Percentiles rank a stretch among this genome's conserved stretches.
phyloP scores from a whole-genome alignment of 2,797 vertebrate genomes.

The Macropus fuliginosus region DNA sequence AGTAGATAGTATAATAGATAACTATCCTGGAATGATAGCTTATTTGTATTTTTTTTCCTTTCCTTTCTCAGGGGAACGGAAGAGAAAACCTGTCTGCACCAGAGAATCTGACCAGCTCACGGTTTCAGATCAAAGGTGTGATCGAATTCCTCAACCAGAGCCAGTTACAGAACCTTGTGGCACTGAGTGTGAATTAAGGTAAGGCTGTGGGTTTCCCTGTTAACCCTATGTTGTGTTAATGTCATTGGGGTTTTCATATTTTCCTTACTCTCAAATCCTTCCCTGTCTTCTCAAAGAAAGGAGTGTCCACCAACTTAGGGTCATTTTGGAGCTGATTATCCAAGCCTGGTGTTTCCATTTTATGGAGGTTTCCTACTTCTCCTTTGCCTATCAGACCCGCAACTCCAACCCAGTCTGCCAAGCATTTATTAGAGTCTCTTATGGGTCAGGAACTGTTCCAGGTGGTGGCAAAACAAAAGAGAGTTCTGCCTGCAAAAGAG shows the following conservation, averaged over 20 bases:
- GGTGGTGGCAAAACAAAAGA: not conserved
- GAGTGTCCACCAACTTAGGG: not conserved
- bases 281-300: constrained; percentile 9
- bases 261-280: not conserved
- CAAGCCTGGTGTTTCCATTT: not conserved
- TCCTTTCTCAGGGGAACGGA: constrained; percentile 90
- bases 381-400: not conserved
- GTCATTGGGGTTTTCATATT: not conserved
- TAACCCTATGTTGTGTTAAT: not conserved
- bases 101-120: constrained; percentile 94
- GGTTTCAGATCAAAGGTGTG: constrained; percentile 97
- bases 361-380: not conserved
- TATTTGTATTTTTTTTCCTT: not conserved
- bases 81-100: constrained; percentile 92
- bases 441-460: too few species aligned
- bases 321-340: constrained; percentile 23
- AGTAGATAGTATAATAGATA: not conserved
- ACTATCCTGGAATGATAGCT: constrained; percentile 29
- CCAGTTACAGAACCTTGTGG: constrained; percentile 92
- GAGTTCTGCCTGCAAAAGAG: not conserved
- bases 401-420: not conserved
- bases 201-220: constrained; percentile 16
- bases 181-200: constrained; percentile 98
- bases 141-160: constrained; percentile 89
- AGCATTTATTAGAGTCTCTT: not conserved